Base-by-base conservation (phyloP, 30 jellyfish, hydroid and myxozoan genomes). In the Mastigias papua region DNA sequence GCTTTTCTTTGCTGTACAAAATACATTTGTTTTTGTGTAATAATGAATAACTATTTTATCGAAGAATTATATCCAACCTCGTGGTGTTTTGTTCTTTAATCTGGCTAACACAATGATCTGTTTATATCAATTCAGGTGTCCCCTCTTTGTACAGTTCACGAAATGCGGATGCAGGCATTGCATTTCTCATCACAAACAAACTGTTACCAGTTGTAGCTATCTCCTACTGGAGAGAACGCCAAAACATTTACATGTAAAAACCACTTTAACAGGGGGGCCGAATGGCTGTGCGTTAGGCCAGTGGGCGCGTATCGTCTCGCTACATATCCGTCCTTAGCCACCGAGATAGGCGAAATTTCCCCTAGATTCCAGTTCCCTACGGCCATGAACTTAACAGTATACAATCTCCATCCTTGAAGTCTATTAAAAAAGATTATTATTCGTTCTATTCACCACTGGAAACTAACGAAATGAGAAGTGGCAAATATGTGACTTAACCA, bases 91-190 rank as follows among this genome's bases (percentile, higher is more conserved):
- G 90, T 80, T 25, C 5, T 31, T 42, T 62, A 46, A 58, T 11
- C 30, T 50, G 54, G 2, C 19, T 22, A 37, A 22, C 37, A 63
- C 35, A 64, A 63, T 76, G 19, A 62, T 62, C 81, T 80, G 81
- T 80, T 80, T 80, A 80, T 58, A 13, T 54, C 9, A 29, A 6
- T 29, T 27, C 65, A 75, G 90, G 90, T 80, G 90, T 34, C 34
- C 50, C 46, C 42, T 58, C 4, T 20, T 25, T 63, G 42, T 7
- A 23, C 42, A 11, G 8, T 22, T 63, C 74, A 63, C 26, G 46
- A 17, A n/a, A 63, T 4, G 70, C 29, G 10, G 25, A 16, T 8
- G 23, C 37, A 34, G 8, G 68, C 35, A 25, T n/a, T 34, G 7
- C 32, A 37, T 8, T 23, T 51, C 32, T 27, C 10, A 58, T 34